Base-by-base conservation (phyloP, 2,797 vertebrate genomes). In the Poecilia gillii region DNA sequence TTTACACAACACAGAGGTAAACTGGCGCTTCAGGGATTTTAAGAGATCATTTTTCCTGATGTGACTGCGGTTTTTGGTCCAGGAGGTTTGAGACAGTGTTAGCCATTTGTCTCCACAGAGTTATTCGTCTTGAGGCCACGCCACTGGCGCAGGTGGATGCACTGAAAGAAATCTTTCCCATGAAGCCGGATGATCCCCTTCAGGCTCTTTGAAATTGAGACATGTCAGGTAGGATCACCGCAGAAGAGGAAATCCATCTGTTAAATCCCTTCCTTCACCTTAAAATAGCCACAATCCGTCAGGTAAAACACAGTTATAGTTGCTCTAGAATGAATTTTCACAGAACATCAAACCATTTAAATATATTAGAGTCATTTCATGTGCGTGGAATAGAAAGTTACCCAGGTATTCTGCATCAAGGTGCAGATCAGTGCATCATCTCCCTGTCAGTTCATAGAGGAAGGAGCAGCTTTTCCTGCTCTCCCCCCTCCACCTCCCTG, bases 381-480 rank as follows among this genome's bases (percentile, higher is more conserved):
- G 23, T 57, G 57, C 68, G 16, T 72, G 28, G 68, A 73, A 77
- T n/a, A 41, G 77, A 73, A 16, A 47, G 28, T 1, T 14, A 25
- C 1, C 0, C 73, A 76, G 71, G 74, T 80, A 72, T 77, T 83
- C 55, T 28, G 49, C 14, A 77, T 87, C 71, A 81, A 77, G 80
- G 83, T 72, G 81, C 77, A 82, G 77, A 73, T 85, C 77, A 72
- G 77, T 80, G 86, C 85, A 82, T 91, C 81, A 72, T 81, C 76
- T 28, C 6, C 53, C 78, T 79, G 79, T 86, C 86, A 83, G 81
- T 84, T 87, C 81, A 85, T 76, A 81, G 79, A 83, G 78, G 78
- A 74, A 53, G 72, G 85, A 90, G 84, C 74, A 85, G 82, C 78
- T 45, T 3, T 72, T 79, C 82, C 33, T 72, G 20, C 20, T 51